phyloP scores from a whole-genome alignment of 2,797 vertebrate species.

The Psittacula derbiana region DNA sequence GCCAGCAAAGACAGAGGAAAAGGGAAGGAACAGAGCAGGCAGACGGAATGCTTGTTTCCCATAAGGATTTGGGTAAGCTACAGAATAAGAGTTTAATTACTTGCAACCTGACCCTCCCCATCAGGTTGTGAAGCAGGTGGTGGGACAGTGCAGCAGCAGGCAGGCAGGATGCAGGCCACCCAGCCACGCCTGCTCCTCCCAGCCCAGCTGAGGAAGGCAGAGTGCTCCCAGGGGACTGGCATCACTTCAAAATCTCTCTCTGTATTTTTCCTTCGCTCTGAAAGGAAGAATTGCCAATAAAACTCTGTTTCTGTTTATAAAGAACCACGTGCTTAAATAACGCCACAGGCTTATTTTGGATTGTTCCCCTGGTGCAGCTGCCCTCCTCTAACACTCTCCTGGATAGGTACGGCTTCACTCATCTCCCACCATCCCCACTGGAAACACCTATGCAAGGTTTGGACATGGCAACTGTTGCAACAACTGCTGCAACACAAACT shows the following conservation, averaged over 20 bases:
- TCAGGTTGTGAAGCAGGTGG: background rate
- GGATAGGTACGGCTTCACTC: background rate
- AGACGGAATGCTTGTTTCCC: background rate
- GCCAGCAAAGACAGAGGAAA: background rate
- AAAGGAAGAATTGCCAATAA: background rate
- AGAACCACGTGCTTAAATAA: background rate
- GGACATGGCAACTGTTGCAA: background rate
- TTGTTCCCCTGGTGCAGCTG: background rate
- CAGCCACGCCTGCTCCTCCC: background rate
- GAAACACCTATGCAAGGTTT: background rate
- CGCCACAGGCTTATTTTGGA: background rate
- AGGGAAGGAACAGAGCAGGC: background rate
- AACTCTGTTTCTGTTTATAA: background rate
- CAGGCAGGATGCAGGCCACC: background rate
- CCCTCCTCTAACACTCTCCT: background rate
- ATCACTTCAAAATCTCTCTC: background rate
- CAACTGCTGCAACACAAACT: background rate
- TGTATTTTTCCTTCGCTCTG: background rate
- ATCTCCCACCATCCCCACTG: background rate
- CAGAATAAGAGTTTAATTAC: background rate
- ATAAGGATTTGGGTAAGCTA: background rate
- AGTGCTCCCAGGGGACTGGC: background rate
- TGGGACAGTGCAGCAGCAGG: background rate
- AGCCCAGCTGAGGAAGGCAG: constrained; percentile 11
- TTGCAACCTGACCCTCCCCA: background rate